Evolutionary conservation across 2,797 vertebrate genomes (phyloP).

Genomic region (Macropus fuliginosus): DNA sequence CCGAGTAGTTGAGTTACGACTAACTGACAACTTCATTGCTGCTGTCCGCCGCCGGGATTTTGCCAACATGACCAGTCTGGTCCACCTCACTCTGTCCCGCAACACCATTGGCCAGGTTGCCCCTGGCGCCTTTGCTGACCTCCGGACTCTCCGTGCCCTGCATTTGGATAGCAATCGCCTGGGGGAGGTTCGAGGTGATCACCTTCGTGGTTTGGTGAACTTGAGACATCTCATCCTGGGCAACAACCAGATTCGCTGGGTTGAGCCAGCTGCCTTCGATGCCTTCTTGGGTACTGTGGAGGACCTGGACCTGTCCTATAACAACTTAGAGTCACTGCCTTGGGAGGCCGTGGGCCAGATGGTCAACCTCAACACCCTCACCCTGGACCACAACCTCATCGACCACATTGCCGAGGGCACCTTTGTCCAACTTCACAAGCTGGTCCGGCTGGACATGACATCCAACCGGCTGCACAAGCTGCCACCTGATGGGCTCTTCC

Average conservation of each 20-base stretch:
- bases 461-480: conserved; percentile 95
- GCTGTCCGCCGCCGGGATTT: conserved; percentile 94
- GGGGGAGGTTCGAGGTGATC: conserved; percentile 89
- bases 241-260: conserved; percentile 95
- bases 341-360: conserved; percentile 96
- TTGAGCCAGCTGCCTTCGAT: conserved; percentile 90
- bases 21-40: conserved; percentile 98
- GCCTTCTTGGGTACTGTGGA: conserved; percentile 95
- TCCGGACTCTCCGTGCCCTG: conserved; percentile 92
- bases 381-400: conserved; percentile 95
- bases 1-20: conserved; percentile 94
- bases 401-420: conserved; percentile 93
- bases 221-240: conserved; percentile 95
- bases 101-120: conserved; percentile 96
- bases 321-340: conserved; percentile 93
- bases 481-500: conserved; percentile 93
- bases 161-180: conserved; percentile 97
- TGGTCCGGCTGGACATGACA: conserved; percentile 95
- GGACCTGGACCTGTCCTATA: conserved; percentile 96
- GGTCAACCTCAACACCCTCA: conserved; percentile 95
- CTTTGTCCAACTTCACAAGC: conserved; percentile 92
- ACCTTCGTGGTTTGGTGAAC: conserved; percentile 93
- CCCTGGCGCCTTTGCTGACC: conserved; percentile 91
- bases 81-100: conserved; percentile 95
- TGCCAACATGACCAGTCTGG: conserved; percentile 96